Conservation (phyloP, 2,888 invertebrate genomes). For the Hymenopus coronatus region DNA sequence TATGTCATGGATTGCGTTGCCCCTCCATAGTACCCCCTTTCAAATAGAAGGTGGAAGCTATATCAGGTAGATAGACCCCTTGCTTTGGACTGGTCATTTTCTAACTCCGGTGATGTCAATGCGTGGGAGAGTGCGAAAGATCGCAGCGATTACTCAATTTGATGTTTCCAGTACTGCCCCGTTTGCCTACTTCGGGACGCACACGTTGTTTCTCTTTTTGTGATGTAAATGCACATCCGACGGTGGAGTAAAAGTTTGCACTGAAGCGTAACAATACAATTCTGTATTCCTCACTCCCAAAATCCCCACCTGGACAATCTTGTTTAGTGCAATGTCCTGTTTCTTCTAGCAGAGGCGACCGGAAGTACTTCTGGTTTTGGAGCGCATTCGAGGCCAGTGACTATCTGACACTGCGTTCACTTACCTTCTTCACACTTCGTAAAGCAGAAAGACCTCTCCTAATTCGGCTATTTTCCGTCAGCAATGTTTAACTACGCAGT, state of each 20-base stretch:
- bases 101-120: too few species aligned
- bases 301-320: background rate
- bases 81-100: too few species aligned
- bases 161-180: background rate
- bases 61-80: too few species aligned
- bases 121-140: background rate
- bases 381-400: background rate
- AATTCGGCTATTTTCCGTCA: too few species aligned
- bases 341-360: background rate
- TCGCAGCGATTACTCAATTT: background rate
- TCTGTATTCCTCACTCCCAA: background rate
- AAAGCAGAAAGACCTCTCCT: background rate
- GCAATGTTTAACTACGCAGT: too few species aligned
- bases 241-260: background rate
- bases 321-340: background rate
- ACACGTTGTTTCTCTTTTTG: background rate
- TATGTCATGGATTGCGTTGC: too few species aligned
- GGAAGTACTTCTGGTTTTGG: background rate
- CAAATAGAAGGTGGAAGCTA: too few species aligned
- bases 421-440: background rate
- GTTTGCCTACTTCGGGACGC: background rate
- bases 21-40: too few species aligned
- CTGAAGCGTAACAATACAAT: background rate
- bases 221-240: background rate
- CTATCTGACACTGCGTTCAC: background rate